Evolutionary conservation across 2,113 vertebrate genomes (phyloP).

Genomic region (Oncorhynchus gorbuscha): DNA sequence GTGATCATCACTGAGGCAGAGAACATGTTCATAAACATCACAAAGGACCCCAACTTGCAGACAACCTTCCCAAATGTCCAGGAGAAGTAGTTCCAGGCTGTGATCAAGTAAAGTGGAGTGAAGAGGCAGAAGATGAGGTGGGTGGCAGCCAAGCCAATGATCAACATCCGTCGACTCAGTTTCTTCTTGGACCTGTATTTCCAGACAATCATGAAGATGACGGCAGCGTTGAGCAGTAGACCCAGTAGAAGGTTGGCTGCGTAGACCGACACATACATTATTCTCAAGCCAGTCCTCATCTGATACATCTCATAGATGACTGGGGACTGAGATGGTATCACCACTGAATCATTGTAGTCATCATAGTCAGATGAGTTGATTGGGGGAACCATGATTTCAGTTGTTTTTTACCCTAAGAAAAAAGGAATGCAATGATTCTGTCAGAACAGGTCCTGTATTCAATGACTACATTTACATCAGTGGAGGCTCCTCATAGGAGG

Average conservation of each 20-base stretch:
- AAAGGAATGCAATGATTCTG: neutral
- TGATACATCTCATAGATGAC: neutral
- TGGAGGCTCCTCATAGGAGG: too few species aligned
- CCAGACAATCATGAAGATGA: neutral
- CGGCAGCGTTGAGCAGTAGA: neutral
- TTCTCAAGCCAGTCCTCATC: neutral
- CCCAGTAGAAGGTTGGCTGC: neutral
- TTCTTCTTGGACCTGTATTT: neutral
- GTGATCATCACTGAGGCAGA: constrained; percentile 28
- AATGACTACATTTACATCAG: too few species aligned
- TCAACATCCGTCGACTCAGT: neutral
- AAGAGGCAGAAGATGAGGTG: constrained; percentile 24
- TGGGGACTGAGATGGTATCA: neutral
- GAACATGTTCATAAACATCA: constrained; percentile 10
- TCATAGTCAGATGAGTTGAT: neutral
- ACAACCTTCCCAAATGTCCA: constrained; percentile 11
- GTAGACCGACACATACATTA: neutral
- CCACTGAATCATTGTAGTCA: neutral
- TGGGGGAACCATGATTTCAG: neutral
- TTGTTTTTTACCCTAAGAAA: neutral
- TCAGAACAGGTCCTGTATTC: too few species aligned
- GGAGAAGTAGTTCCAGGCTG: constrained; percentile 18
- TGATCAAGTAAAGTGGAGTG: constrained; percentile 1
- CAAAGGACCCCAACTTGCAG: constrained; percentile 38
- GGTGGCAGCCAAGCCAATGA: constrained; percentile 19